A percentile compares a stretch with the other conserved stretches of the same genome.
These are phyloP conservation scores for Chaetodon auriga DNA, from an alignment of 2,113 vertebrate genomes.

Conservation along the genomic window DNA sequence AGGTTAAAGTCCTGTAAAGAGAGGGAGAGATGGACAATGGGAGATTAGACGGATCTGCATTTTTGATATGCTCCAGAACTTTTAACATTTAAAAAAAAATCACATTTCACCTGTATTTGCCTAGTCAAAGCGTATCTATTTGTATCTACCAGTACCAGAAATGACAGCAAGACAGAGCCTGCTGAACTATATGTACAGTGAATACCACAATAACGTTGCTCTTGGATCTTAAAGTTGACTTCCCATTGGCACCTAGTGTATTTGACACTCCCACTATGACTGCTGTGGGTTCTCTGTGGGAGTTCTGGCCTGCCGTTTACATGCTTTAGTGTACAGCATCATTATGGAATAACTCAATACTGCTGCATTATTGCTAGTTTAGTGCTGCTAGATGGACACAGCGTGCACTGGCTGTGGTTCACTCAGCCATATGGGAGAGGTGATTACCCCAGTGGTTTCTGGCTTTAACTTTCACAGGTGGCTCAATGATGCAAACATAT, in stretches of 20 bases:
- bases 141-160: background rate
- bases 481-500: constrained; percentile 35
- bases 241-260: background rate
- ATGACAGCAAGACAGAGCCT: background rate
- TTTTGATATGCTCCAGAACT: background rate
- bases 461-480: constrained; percentile 33
- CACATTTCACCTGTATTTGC: too few species aligned
- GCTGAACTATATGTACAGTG: background rate
- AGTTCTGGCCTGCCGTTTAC: constrained; percentile 2
- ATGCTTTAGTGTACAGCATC: background rate
- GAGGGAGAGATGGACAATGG: background rate
- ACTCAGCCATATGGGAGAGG: constrained; percentile 43
- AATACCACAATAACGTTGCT: background rate
- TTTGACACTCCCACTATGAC: background rate
- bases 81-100: too few species aligned
- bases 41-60: too few species aligned
- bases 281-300: background rate
- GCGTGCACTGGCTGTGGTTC: constrained; percentile 17
- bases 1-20: background rate
- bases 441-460: constrained; percentile 38
- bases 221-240: background rate
- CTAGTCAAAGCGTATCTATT: background rate
- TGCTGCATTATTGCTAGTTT: constrained; percentile 30
- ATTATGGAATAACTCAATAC: constrained; percentile 25
- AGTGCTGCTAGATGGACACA: constrained; percentile 20